phyloP scores from a whole-genome alignment of 2,888 invertebrate genomes.

The Leptinotarsa tumamoca region DNA sequence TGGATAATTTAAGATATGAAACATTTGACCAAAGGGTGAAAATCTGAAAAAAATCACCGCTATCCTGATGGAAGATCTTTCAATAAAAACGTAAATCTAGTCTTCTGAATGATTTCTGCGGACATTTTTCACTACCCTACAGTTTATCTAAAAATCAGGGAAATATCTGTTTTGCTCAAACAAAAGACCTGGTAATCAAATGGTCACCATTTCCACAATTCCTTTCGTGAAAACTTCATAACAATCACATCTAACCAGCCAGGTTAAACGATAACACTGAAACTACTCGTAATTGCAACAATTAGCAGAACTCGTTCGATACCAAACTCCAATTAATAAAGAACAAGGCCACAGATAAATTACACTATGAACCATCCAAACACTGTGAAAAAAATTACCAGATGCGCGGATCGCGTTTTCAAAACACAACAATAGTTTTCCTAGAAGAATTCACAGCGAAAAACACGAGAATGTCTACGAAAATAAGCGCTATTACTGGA shows the following conservation, averaged over 20 bases:
- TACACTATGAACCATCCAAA: constrained; percentile 21
- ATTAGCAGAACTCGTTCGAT: constrained; percentile 13
- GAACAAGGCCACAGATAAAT: constrained; percentile 28
- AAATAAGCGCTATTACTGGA: neutral
- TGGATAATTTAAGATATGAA: no score
- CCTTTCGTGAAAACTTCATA: neutral
- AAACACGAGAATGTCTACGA: neutral
- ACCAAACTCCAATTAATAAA: constrained; percentile 1
- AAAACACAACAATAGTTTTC: neutral
- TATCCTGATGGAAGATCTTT: no score
- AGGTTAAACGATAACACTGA: neutral
- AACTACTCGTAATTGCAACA: neutral
- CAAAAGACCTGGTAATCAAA: no score
- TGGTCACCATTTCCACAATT: neutral
- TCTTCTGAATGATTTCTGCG: no score
- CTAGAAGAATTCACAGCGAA: neutral
- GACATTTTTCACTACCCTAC: no score
- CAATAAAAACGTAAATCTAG: no score
- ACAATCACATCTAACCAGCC: neutral
- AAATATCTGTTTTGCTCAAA: no score
- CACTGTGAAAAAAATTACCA: constrained; percentile 1
- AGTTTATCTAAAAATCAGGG: no score
- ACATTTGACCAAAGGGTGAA: no score
- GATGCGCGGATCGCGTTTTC: no score
- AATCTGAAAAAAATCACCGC: no score